phyloP scores from a whole-genome alignment of 2,888 invertebrate genomes.

The Diaphora mendica region DNA sequence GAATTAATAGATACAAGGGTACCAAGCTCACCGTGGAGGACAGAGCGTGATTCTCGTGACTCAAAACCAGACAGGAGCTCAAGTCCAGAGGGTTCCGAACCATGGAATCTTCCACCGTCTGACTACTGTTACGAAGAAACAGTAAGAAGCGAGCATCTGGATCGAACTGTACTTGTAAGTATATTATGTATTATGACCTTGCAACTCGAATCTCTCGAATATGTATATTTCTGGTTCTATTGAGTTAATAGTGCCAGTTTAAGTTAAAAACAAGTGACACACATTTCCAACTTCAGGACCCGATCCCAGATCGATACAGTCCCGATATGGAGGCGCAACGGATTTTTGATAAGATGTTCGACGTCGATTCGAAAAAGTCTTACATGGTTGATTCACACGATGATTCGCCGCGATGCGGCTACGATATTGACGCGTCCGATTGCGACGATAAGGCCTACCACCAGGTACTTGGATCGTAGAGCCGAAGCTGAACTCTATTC shows the following conservation, averaged over 20 bases:
- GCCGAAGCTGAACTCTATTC: constrained; percentile 74
- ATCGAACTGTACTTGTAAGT: constrained; percentile 82
- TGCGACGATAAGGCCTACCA: constrained; percentile 83
- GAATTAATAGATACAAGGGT: constrained; percentile 76
- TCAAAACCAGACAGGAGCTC: constrained; percentile 71
- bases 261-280: constrained; percentile 56
- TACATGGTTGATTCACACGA: constrained; percentile 78
- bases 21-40: constrained; percentile 73
- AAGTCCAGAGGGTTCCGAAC: constrained; percentile 77
- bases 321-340: constrained; percentile 86
- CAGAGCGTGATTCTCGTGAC: constrained; percentile 66
- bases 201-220: constrained; percentile 26
- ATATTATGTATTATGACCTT: constrained; percentile 26
- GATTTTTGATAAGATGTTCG: constrained; percentile 87
- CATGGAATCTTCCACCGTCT: constrained; percentile 75
- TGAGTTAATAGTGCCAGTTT: constrained; percentile 50
- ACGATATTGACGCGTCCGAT: constrained; percentile 84
- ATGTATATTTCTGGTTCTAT: constrained; percentile 31
- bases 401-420: constrained; percentile 82
- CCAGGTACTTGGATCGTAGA: constrained; percentile 82
- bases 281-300: constrained; percentile 83
- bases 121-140: constrained; percentile 81
- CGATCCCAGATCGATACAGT: constrained; percentile 86
- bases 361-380: constrained; percentile 82
- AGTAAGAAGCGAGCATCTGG: constrained; percentile 76